Evolutionary conservation across 2,113 vertebrate genomes (phyloP).

Genomic region (Petaurus breviceps): DNA sequence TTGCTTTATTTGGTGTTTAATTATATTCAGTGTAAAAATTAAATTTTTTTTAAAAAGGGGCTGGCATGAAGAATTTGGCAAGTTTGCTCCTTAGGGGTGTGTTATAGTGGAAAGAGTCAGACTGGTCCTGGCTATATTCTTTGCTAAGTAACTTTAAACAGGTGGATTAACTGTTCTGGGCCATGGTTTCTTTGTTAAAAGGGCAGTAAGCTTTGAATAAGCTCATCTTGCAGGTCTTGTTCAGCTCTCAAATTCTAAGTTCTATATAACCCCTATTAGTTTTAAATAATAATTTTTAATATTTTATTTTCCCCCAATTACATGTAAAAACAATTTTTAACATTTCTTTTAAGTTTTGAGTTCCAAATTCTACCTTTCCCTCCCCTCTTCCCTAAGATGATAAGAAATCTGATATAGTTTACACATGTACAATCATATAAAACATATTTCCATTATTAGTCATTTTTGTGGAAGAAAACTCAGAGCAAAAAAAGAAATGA

Average conservation of each 20-base stretch:
- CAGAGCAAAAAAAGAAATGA: no score
- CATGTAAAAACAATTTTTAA: not conserved
- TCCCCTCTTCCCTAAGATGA: not conserved
- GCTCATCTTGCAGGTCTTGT: not conserved
- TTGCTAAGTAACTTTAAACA: not conserved
- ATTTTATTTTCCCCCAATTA: not conserved
- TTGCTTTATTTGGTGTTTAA: not conserved
- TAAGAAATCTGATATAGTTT: not conserved
- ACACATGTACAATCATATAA: not conserved
- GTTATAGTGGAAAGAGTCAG: not conserved
- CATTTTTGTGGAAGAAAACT: not conserved
- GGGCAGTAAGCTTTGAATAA: not conserved
- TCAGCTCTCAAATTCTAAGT: not conserved
- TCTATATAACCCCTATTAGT: not conserved
- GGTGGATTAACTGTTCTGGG: not conserved
- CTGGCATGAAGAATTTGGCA: not conserved
- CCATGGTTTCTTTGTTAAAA: not conserved
- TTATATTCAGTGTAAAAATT: not conserved
- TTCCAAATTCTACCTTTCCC: not conserved
- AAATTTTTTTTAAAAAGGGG: not conserved
- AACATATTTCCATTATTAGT: not conserved
- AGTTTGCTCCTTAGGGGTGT: not conserved
- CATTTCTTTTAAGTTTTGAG: not conserved
- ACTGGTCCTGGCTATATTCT: not conserved
- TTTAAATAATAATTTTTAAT: not conserved